Base-by-base conservation (phyloP, 1,140 invertebrate species). In the Hyles euphorbiae region DNA sequence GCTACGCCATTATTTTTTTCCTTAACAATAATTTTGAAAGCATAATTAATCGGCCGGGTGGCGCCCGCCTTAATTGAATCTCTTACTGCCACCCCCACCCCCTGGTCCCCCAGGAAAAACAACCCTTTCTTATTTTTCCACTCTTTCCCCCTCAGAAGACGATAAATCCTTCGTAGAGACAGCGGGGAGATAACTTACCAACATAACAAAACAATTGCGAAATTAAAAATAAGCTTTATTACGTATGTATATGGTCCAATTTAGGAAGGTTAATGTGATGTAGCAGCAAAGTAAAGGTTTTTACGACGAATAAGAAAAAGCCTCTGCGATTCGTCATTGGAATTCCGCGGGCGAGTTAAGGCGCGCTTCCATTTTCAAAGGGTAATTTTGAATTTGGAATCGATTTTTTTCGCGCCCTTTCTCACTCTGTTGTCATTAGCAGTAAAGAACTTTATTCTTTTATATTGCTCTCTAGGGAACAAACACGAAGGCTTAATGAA, bases 121-220 rank as follows among this genome's bases (percentile, higher is more conserved):
- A 83, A 74, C 83, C 83, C 83, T 87, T 87, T 87, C 83, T 87
- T 87, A 87, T 87, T 87, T 87, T 87, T 87, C 68, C 63, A 58
- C 66, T 70, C 65, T 79, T 74, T 78, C 75, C 81, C 82, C 83
- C 81, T 74, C 74, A 70, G 62, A 81, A 83, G 82, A 83, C 81
- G 81, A 87, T 87, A 87, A 87, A 87, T 87, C 83, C 83, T 83
- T 81, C 70, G 66, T 69, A 77, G 81, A 86, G 80, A 84, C 83
- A 84, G 76, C 72, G 63, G 78, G 82, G 80, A 87, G 79, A 84
- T 81, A 76, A 73, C 81, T 81, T 79, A 68, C 76, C 71, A 75
- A 66, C 46, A 58, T 56, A 54, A 61, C 49, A 55, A 47, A 51
- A 51, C 67, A 7, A 40, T 50, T 50, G 5, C 3, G 22, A 49